Conservation (phyloP, 2,797 vertebrate genomes). For the Numenius phaeopus region DNA sequence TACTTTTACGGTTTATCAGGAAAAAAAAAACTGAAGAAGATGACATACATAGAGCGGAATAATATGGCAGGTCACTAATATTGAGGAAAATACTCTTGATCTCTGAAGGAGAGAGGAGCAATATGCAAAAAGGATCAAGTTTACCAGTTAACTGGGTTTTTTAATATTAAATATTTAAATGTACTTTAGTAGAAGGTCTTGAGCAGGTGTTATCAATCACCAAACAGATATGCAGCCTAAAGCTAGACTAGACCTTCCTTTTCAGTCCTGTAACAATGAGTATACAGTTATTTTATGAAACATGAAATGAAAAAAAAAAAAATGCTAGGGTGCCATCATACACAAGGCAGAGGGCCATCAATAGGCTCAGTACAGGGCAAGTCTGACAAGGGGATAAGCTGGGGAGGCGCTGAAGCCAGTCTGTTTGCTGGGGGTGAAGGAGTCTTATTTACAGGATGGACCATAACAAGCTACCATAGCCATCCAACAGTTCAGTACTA, state of each 20-base stretch:
- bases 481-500: background rate
- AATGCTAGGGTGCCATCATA: background rate
- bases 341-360: background rate
- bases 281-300: background rate
- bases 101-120: background rate
- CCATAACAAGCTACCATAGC: background rate
- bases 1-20: background rate
- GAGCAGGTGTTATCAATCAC: background rate
- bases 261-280: background rate
- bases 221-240: background rate
- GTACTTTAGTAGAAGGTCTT: background rate
- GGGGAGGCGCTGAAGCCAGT: background rate
- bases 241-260: background rate
- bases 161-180: background rate
- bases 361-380: background rate
- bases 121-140: background rate
- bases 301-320: background rate
- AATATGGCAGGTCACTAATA: background rate
- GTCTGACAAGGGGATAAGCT: background rate
- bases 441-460: background rate
- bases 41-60: background rate
- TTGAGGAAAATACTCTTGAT: background rate
- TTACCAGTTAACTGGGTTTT: rapidly evolving
- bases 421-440: background rate
- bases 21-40: background rate